Base-by-base conservation (phyloP, 2,797 vertebrate species). In the Tamandua tetradactyla region DNA sequence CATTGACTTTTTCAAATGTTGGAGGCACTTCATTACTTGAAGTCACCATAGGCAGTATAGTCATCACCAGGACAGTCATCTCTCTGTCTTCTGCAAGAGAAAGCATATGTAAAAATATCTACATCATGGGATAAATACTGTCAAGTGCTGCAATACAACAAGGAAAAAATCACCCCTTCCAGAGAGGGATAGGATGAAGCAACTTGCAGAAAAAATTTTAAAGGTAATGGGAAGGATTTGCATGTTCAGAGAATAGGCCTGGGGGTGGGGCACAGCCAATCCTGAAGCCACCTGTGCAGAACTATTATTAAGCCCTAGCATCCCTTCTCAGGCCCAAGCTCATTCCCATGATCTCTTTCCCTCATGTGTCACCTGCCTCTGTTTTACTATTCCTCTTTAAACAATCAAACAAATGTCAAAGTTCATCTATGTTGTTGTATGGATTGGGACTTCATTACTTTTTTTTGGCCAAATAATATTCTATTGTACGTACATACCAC, bases 201-300 rank as follows among this genome's bases (percentile, higher is more conserved):
- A 83, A 72, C 37, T 78, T 85, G 74, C 57, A 72, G 93, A 87
- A 94, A 85, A 84, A 30, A 18, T 17, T 86, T 83, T 69, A 57
- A 1, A 68, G 62, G 32, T 89, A 85, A 68, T n/a, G 3, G 20
- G 27, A 32, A 55, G 1, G 18, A 69, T 82, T 78, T 80, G 12
- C 30, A 37, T 78, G 71, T 69, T 93, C 68, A 96, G 49, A 75
- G 69, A 79, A 40, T 61, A 22, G 17, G 7, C 42, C 25, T 76
- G 7, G 27, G n/a, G 14, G 30, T 74, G 22, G 42, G 32, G 35
- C 37, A 86, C 1, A 72, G 25, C 3, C 32, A 57, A 61, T 49
- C 52, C 44, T 78, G 66, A 69, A 83, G 61, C 32, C 47, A n/a
- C 47, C 76, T 27, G n/a, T 89, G 35, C 23, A 2, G 69, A 93